Base-by-base conservation (phyloP, 1,140 invertebrate genomes). In the Brachionus koreanus region DNA sequence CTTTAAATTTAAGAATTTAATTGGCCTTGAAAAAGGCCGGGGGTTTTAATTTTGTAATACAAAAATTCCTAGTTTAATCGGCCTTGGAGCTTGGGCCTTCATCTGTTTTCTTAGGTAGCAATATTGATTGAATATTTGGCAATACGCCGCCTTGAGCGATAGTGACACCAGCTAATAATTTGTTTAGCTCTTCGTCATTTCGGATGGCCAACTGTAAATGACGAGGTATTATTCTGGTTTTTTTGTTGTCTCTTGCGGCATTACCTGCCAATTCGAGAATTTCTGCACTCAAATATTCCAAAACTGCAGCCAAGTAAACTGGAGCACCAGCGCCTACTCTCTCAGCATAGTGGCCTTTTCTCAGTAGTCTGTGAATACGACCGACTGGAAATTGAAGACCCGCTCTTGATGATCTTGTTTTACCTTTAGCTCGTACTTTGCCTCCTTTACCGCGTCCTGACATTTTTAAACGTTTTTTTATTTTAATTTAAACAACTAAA, bases 201-300 rank as follows among this genome's bases (percentile, higher is more conserved):
- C 87, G 82, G 76, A 88, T 86, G 67, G 87, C 87, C 63, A 87
- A 82, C 83, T 86, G n/a, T n/a, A n/a, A n/a, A n/a, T n/a, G n/a
- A n/a, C n/a, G n/a, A n/a, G n/a, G n/a, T n/a, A n/a, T n/a, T 43
- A 87, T 86, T 37, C 84, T 83, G 2, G 74, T 84, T 83, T 89
- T 90, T 83, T 90, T n/a, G n/a, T 91, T 90, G 86, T 91, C 90
- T 52, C 90, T 85, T 0, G 94, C 93, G n/a, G 93, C 93, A 84
- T 94, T 93, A 3, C 93, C 92, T 25, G 93, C 93, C 87, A 90
- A 87, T 83, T 90, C n/a, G 92, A 89, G 84, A n/a, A n/a, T n/a
- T n/a, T n/a, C n/a, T n/a, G n/a, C n/a, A n/a, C n/a, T n/a, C n/a
- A n/a, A n/a, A n/a, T n/a, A n/a, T n/a, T n/a, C n/a, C n/a, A n/a